phyloP scores from a whole-genome alignment of 2,888 invertebrate species.

The Physocephala rufipes region DNA sequence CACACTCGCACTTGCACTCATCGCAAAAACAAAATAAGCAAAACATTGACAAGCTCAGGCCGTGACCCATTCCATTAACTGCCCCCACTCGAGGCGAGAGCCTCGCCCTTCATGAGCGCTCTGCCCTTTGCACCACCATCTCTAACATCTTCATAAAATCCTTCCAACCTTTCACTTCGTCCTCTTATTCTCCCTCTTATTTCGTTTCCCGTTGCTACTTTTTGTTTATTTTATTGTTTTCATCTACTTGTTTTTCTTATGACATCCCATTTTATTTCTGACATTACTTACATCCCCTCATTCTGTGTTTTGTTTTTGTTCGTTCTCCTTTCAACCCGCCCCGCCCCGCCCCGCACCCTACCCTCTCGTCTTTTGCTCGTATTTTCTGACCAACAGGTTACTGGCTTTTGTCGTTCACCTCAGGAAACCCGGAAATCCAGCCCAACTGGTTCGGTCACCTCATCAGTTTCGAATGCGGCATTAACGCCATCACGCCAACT shows the following conservation, averaged over 20 bases:
- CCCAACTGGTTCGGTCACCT: constrained; percentile 87
- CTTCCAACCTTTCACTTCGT: neutral
- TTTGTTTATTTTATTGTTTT: neutral
- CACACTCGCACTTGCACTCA: constrained; percentile 8
- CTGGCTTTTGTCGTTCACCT: constrained; percentile 91
- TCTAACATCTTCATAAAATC: constrained; percentile 31
- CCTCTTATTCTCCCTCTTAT: neutral
- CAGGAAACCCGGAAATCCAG: constrained; percentile 86
- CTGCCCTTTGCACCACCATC: constrained; percentile 28
- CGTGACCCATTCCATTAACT: constrained; percentile 42
- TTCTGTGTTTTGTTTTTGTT: neutral
- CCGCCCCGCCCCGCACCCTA: neutral
- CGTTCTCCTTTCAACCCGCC: neutral
- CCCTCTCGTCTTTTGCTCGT: constrained; percentile 4
- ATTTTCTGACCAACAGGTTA: constrained; percentile 70
- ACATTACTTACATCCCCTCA: too few relatives aligned
- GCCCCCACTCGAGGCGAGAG: constrained; percentile 36
- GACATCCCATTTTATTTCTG: too few relatives aligned
- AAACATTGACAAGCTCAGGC: constrained; percentile 34
- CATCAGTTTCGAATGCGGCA: constrained; percentile 77
- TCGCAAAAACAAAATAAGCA: neutral
- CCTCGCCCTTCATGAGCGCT: constrained; percentile 29
- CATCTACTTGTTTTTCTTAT: constrained; percentile 37
- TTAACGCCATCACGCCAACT: constrained; percentile 85
- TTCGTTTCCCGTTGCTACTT: constrained; percentile 1